These are phyloP conservation scores for Drosophila fulvimacula DNA, from an alignment of 2,888 invertebrate genomes.

Conservation along the genomic window DNA sequence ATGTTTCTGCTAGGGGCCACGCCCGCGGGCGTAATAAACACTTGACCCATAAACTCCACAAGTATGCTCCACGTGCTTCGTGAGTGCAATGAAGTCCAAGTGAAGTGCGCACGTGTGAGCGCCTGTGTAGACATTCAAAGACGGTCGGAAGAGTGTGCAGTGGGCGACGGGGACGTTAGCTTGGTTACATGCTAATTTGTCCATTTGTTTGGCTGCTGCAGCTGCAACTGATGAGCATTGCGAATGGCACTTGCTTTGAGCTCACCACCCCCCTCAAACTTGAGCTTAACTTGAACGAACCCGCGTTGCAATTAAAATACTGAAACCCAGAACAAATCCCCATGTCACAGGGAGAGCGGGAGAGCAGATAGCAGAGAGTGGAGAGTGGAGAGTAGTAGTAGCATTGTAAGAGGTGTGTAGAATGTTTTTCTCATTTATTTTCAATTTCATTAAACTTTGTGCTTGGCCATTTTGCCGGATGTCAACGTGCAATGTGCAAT, in stretches of 20 bases:
- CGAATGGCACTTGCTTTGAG: constrained; percentile 65
- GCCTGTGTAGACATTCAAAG: constrained; percentile 24
- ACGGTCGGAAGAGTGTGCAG: too few species aligned
- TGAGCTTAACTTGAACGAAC: constrained; percentile 38
- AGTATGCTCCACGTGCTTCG: constrained; percentile 67
- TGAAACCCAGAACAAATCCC: constrained; percentile 44
- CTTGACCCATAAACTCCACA: constrained; percentile 77
- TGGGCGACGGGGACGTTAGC: constrained; percentile 7
- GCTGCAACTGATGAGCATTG: constrained; percentile 27
- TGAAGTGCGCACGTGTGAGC: constrained; percentile 72
- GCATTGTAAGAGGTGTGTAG: constrained; percentile 47
- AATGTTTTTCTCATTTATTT: constrained; percentile 80
- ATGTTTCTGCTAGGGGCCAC: constrained; percentile 50
- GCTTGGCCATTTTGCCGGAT: constrained; percentile 65
- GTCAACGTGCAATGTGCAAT: constrained; percentile 69
- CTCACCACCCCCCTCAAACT: constrained; percentile 32
- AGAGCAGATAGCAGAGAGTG: not conserved
- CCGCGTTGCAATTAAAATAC: constrained; percentile 53
- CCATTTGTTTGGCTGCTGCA: constrained; percentile 64
- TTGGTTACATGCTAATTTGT: constrained; percentile 72
- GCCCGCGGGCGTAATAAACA: constrained; percentile 78
- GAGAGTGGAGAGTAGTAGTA: not conserved
- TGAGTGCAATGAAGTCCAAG: constrained; percentile 79
- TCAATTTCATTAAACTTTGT: constrained; percentile 78
- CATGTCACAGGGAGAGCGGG: constrained; percentile 1